These are phyloP conservation scores for Phortica magna DNA, from an alignment of 2,888 invertebrate genomes.

Conservation along the genomic window DNA sequence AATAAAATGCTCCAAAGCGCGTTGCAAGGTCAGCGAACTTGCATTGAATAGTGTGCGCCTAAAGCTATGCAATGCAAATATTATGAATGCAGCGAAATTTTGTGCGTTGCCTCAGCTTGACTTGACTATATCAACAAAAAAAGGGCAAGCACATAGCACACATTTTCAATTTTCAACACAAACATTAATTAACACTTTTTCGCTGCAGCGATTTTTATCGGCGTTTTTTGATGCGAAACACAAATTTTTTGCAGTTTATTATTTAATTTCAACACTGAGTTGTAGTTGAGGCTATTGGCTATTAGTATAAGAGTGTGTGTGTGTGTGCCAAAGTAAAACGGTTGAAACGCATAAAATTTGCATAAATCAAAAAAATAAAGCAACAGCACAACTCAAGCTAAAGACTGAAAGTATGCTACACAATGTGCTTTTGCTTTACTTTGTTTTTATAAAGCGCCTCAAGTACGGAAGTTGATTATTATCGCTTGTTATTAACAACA, in stretches of 20 bases:
- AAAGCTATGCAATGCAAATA: constrained; percentile 45
- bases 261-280: constrained; percentile 35
- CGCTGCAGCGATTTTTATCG: constrained; percentile 50
- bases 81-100: neutral
- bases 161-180: constrained; percentile 62
- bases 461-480: constrained; percentile 73
- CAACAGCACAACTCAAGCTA: neutral
- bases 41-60: constrained; percentile 28
- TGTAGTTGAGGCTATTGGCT: constrained; percentile 1
- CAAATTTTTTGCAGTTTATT: constrained; percentile 24
- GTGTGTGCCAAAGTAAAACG: neutral
- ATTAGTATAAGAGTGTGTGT: neutral
- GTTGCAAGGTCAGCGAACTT: constrained; percentile 33
- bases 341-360: constrained; percentile 57
- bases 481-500: constrained; percentile 73
- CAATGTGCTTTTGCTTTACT: constrained; percentile 46
- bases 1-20: constrained; percentile 14
- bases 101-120: neutral
- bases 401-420: constrained; percentile 57
- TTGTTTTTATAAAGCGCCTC: constrained; percentile 48
- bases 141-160: neutral
- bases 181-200: constrained; percentile 68
- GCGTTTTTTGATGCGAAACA: neutral
- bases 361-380: constrained; percentile 60
- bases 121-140: neutral